These are phyloP conservation scores for Anableps anableps DNA, from an alignment of 2,797 vertebrate genomes.

Conservation along the genomic window DNA sequence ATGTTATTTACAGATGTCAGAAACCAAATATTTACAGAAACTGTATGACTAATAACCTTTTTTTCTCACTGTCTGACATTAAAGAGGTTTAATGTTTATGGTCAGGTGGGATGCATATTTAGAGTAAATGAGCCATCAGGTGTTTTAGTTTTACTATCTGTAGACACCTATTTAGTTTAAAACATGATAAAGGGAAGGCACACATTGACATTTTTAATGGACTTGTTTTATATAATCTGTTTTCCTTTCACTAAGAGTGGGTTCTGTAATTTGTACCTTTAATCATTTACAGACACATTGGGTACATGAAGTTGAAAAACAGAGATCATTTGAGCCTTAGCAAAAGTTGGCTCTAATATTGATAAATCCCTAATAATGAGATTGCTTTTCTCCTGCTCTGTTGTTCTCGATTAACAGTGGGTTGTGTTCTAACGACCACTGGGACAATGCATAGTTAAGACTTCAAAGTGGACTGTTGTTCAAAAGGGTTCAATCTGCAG, in stretches of 20 bases:
- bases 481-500: slow-evolving; percentile 19
- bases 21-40: not conserved
- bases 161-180: slow-evolving; percentile 3
- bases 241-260: slow-evolving; percentile 20
- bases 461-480: not conserved
- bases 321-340: slow-evolving; percentile 52
- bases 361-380: not conserved
- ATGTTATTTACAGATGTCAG: too few relatives aligned
- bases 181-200: slow-evolving; percentile 11
- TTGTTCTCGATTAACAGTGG: not conserved
- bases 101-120: not conserved
- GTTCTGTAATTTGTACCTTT: slow-evolving; percentile 17
- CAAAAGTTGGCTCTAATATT: slow-evolving; percentile 19
- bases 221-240: slow-evolving; percentile 5
- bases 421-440: not conserved
- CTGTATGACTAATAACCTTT: too few relatives aligned
- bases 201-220: slow-evolving; percentile 27
- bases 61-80: too few relatives aligned
- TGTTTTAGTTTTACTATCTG: not conserved
- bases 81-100: too few relatives aligned
- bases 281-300: slow-evolving; percentile 26
- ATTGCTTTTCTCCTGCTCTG: not conserved
- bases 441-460: not conserved
- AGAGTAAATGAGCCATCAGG: not conserved
- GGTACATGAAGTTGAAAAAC: slow-evolving; percentile 33